Evolutionary conservation across 2,888 invertebrate genomes (phyloP).

Genomic region (Hyalella azteca): DNA sequence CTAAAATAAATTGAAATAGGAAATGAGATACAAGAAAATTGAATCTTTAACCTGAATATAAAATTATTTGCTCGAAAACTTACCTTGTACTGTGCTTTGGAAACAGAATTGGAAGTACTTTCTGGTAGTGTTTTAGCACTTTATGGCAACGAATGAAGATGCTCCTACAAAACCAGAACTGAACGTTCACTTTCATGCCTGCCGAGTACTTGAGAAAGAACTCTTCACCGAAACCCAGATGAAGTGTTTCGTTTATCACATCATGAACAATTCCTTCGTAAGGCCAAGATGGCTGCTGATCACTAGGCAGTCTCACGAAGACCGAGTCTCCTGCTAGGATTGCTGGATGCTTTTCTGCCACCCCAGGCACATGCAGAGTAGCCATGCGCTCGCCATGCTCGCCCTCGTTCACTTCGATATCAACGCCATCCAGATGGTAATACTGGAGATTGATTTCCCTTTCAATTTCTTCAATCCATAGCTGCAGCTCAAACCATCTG

Average conservation of each 20-base stretch:
- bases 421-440: neutral
- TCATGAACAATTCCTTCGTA: slow-evolving; percentile 29
- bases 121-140: neutral
- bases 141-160: slow-evolving; percentile 12
- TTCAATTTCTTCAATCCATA: slow-evolving; percentile 34
- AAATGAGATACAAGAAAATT: no score
- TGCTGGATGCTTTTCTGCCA: neutral
- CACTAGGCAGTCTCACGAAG: slow-evolving; percentile 1
- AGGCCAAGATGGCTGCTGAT: neutral
- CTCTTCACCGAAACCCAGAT: slow-evolving; percentile 10
- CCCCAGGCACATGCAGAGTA: neutral
- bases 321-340: neutral
- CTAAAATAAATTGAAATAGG: no score
- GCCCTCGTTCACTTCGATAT: neutral
- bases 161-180: neutral
- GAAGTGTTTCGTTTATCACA: neutral
- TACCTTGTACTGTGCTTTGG: neutral
- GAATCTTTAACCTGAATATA: no score
- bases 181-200: slow-evolving; percentile 10
- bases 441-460: neutral
- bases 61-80: neutral
- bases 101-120: neutral
- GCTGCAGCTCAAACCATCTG: neutral
- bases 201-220: neutral
- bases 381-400: neutral